Evolutionary conservation across 2,113 vertebrate genomes (phyloP).

Genomic region (Rhineura floridana): DNA sequence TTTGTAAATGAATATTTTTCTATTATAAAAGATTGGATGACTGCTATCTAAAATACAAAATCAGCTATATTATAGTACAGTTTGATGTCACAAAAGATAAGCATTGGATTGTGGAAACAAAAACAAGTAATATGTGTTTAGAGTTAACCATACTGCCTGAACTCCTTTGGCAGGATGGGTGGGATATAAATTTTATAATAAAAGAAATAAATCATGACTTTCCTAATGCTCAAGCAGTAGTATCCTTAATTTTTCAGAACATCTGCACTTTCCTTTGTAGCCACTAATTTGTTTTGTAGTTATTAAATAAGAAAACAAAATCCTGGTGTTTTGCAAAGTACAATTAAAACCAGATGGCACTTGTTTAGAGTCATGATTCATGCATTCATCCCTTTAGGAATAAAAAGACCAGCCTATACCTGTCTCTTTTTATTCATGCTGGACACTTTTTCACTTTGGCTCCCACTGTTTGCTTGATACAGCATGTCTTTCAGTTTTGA

Average conservation of each 20-base stretch:
- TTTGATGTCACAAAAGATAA: neutral
- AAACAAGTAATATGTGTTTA: neutral
- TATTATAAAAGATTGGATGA: neutral
- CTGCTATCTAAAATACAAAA: neutral
- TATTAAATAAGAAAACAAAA: conserved; percentile 7
- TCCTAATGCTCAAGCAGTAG: conserved; percentile 14
- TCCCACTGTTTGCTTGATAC: neutral
- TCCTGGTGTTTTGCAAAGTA: neutral
- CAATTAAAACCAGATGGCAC: conserved; percentile 23
- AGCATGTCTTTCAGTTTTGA: conserved; percentile 26
- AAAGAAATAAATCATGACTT: too few relatives aligned
- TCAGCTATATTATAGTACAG: neutral
- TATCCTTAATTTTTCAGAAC: conserved; percentile 21
- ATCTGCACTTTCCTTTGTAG: conserved; percentile 50
- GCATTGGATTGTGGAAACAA: neutral
- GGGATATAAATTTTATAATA: too few relatives aligned
- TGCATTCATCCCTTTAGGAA: conserved; percentile 54
- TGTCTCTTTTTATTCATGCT: conserved; percentile 54
- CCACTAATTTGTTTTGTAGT: conserved; percentile 32
- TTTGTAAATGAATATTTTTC: neutral
- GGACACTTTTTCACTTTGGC: conserved; percentile 62
- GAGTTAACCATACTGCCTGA: too few relatives aligned
- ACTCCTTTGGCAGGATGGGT: too few relatives aligned
- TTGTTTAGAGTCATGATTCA: conserved; percentile 42
- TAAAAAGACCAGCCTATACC: conserved; percentile 59